phyloP scores from a whole-genome alignment of 2,888 invertebrate genomes.

The Elegia similella region DNA sequence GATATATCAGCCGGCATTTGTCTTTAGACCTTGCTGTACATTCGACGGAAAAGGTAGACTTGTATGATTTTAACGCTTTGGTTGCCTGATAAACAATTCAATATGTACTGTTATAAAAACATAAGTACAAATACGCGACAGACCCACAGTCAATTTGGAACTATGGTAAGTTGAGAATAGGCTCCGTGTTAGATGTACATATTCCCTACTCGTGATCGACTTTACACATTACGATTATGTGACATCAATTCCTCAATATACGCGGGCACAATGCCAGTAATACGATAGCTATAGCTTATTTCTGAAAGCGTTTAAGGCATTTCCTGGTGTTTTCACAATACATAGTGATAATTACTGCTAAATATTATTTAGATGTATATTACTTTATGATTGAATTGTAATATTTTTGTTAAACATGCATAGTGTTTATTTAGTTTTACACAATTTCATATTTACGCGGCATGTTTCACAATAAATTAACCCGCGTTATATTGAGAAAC shows the following conservation, averaged over 20 bases:
- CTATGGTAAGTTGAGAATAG: neutral
- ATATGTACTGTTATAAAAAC: too few species aligned
- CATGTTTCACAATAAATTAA: neutral
- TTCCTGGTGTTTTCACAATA: neutral
- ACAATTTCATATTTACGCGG: neutral
- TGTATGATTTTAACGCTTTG: too few species aligned
- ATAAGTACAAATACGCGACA: too few species aligned
- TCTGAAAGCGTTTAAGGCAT: neutral
- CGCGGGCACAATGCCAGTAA: neutral
- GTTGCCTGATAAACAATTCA: too few species aligned
- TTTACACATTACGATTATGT: neutral
- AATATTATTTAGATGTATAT: neutral
- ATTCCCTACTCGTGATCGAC: neutral
- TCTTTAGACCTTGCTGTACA: too few species aligned
- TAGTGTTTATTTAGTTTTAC: neutral
- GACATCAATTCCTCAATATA: constrained; percentile 15
- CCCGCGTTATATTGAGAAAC: constrained; percentile 14
- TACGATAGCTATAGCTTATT: neutral
- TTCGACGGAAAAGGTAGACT: too few species aligned
- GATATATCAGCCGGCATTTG: too few species aligned
- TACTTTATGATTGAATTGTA: too few species aligned
- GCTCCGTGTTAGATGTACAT: neutral
- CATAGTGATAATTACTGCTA: constrained; percentile 6
- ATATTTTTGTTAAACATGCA: neutral
- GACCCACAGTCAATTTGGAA: too few species aligned